phyloP scores from a whole-genome alignment of 2,113 vertebrate species.

The Notiomystis cincta region DNA sequence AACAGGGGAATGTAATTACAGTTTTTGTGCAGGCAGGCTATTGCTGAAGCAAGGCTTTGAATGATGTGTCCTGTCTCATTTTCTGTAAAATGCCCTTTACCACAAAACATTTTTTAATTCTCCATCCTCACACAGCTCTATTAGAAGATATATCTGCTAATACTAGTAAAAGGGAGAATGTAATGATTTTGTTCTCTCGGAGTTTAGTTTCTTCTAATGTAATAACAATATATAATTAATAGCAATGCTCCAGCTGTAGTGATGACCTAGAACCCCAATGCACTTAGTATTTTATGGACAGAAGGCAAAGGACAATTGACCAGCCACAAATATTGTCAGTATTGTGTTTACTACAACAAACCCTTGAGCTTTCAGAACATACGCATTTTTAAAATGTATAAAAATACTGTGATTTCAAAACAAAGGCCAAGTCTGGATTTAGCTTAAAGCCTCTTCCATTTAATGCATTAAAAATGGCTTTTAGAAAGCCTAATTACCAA shows the following conservation, averaged over 20 bases:
- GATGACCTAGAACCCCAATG: background rate
- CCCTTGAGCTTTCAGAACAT: background rate
- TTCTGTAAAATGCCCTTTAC: constrained; percentile 77
- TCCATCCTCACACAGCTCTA: constrained; percentile 82
- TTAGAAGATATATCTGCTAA: constrained; percentile 83
- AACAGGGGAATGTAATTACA: constrained; percentile 56
- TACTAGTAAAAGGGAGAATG: constrained; percentile 22
- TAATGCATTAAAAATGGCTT: background rate
- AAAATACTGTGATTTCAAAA: background rate
- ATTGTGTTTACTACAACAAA: background rate
- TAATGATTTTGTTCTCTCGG: background rate
- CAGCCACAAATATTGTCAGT: background rate
- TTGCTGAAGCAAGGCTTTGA: constrained; percentile 76
- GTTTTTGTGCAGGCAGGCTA: constrained; percentile 80
- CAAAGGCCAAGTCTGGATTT: background rate
- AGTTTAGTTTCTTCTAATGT: background rate
- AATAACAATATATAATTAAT: background rate
- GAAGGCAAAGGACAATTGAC: background rate
- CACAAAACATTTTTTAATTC: constrained; percentile 76
- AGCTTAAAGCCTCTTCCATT: background rate
- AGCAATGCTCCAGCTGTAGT: background rate
- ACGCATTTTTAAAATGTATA: background rate
- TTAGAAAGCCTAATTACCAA: background rate
- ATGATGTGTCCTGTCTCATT: constrained; percentile 82
- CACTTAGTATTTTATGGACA: background rate